phyloP scores from a whole-genome alignment of 2,113 vertebrate species.

The Mungos mungo region DNA sequence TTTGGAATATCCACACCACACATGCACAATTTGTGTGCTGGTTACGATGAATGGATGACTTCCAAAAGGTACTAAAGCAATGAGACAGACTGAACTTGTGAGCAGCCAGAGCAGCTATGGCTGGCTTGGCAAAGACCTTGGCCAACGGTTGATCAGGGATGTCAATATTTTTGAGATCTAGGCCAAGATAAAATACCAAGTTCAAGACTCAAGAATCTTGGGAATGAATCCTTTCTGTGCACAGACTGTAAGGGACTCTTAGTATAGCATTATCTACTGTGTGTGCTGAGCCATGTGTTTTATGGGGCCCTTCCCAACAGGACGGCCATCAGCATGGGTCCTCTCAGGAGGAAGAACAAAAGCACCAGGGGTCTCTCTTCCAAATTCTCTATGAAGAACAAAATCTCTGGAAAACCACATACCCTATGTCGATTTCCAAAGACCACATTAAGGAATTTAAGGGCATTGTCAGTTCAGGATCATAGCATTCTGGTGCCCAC shows the following conservation, averaged over 20 bases:
- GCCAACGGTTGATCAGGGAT: accelerated
- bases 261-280: accelerated
- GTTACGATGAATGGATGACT: accelerated
- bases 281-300: too few species aligned
- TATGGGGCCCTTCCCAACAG: not conserved
- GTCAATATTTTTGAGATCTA: not conserved
- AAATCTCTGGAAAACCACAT: too few species aligned
- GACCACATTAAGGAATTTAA: not conserved
- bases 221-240: too few species aligned
- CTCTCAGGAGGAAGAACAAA: too few species aligned
- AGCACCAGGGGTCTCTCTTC: accelerated
- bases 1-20: not conserved
- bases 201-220: not conserved
- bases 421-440: not conserved
- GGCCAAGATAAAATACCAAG: not conserved
- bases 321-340: accelerated
- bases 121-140: too few species aligned
- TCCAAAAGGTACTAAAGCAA: not conserved
- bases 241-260: too few species aligned
- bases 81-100: accelerated
- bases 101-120: not conserved
- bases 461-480: too few species aligned
- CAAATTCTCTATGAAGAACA: too few species aligned
- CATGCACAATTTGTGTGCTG: not conserved
- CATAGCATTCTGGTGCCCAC: not conserved